Conservation (phyloP, 2,888 invertebrate genomes). For the Coremacera marginata region DNA sequence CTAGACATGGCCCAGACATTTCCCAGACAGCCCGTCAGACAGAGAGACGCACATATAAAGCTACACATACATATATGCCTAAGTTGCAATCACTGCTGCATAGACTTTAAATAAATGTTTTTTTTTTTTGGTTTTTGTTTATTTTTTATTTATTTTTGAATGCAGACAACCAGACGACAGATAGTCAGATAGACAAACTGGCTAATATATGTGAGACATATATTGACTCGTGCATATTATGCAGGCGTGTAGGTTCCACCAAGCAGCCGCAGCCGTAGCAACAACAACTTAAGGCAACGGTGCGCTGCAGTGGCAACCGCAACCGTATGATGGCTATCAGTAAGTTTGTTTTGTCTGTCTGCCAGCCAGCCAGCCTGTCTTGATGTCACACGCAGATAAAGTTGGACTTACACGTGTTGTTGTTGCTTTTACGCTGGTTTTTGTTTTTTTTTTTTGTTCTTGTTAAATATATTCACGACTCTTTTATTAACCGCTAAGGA, state of each 20-base stretch:
- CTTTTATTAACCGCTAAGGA: background rate
- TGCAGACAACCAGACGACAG: slow-evolving; percentile 44
- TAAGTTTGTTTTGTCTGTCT: background rate
- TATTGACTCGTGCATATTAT: no score
- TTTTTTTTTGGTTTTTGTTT: slow-evolving; percentile 47
- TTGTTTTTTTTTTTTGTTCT: background rate
- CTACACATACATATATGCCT: slow-evolving; percentile 5
- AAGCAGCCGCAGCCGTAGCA: background rate
- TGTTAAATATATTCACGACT: background rate
- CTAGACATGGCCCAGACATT: slow-evolving; percentile 70
- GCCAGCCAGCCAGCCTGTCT: background rate
- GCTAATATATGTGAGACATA: background rate
- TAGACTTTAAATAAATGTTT: slow-evolving; percentile 27
- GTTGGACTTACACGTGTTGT: background rate
- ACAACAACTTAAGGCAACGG: background rate
- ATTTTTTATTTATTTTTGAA: slow-evolving; percentile 44
- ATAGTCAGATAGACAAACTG: slow-evolving; percentile 10
- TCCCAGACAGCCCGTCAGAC: slow-evolving; percentile 62
- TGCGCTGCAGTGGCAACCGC: background rate
- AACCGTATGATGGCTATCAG: background rate
- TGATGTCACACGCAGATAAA: background rate
- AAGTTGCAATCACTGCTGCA: slow-evolving; percentile 40
- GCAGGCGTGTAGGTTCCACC: background rate
- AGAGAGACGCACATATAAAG: slow-evolving; percentile 46
- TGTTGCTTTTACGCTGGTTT: background rate